These are phyloP conservation scores for Paramormyrops hopkinsi DNA, from an alignment of 2,797 vertebrate genomes.

Conservation along the genomic window DNA sequence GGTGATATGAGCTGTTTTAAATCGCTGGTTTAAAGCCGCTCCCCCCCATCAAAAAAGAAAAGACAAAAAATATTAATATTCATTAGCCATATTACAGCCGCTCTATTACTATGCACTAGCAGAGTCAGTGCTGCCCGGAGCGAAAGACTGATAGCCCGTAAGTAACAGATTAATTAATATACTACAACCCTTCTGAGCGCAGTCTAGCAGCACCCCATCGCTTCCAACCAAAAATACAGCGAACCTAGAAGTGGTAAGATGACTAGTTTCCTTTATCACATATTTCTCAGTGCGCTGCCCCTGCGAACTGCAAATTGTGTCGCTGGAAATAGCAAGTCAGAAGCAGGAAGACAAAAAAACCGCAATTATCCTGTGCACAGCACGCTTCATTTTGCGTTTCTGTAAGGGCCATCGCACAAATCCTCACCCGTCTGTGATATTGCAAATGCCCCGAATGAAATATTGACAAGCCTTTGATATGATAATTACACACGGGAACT, in stretches of 20 bases:
- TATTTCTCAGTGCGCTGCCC: conserved; percentile 44
- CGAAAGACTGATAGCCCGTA: background rate
- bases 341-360: background rate
- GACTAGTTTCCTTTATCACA: conserved; percentile 45
- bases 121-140: background rate
- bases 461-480: conserved; percentile 15
- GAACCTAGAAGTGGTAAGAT: conserved; percentile 4
- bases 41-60: background rate
- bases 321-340: background rate
- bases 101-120: background rate
- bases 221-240: background rate
- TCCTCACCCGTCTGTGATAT: background rate
- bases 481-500: conserved; percentile 14
- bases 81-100: background rate
- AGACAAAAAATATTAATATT: background rate
- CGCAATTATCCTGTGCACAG: background rate
- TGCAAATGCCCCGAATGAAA: background rate
- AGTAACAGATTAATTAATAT: background rate
- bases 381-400: background rate
- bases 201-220: background rate
- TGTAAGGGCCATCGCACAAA: background rate
- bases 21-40: background rate
- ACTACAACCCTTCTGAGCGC: background rate
- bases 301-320: conserved; percentile 34
- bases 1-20: background rate